phyloP scores from a whole-genome alignment of 2,888 invertebrate species.

The Mythimna albipuncta region DNA sequence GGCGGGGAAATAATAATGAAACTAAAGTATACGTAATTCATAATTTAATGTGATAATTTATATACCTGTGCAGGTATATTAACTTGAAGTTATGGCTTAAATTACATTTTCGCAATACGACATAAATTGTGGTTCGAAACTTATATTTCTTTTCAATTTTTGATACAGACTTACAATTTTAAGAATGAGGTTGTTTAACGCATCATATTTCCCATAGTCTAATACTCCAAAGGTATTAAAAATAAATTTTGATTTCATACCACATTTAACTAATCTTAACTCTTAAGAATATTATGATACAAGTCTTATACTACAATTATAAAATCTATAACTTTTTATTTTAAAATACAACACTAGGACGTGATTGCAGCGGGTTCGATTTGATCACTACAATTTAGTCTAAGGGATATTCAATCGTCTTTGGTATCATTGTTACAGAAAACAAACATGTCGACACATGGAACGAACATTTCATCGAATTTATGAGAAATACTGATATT shows the following conservation, averaged over 20 bases:
- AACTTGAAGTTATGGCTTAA: conserved; percentile 84
- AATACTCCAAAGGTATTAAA: conserved; percentile 89
- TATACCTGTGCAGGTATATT: conserved; percentile 83
- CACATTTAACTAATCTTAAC: conserved; percentile 77
- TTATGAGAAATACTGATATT: conserved; percentile 85
- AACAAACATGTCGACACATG: conserved; percentile 78
- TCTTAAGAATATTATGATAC: conserved; percentile 85
- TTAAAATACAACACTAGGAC: conserved; percentile 83
- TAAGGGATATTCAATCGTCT: conserved; percentile 90
- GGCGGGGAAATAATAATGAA: conserved; percentile 66
- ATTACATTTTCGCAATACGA: conserved; percentile 76
- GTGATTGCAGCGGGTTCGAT: conserved; percentile 73
- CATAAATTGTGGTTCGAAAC: conserved; percentile 66
- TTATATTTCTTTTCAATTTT: conserved; percentile 48
- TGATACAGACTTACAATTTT: conserved; percentile 60
- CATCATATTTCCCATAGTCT: conserved; percentile 66
- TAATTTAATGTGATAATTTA: conserved; percentile 89
- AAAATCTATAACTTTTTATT: conserved; percentile 85
- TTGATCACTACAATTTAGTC: conserved; percentile 77
- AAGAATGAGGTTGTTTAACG: conserved; percentile 48
- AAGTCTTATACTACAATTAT: conserved; percentile 83
- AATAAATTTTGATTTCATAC: conserved; percentile 83
- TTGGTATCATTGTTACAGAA: conserved; percentile 89
- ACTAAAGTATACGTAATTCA: conserved; percentile 77
- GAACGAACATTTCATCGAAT: conserved; percentile 72